These are phyloP conservation scores for Phania funesta DNA, from an alignment of 2,888 invertebrate genomes.

Conservation along the genomic window DNA sequence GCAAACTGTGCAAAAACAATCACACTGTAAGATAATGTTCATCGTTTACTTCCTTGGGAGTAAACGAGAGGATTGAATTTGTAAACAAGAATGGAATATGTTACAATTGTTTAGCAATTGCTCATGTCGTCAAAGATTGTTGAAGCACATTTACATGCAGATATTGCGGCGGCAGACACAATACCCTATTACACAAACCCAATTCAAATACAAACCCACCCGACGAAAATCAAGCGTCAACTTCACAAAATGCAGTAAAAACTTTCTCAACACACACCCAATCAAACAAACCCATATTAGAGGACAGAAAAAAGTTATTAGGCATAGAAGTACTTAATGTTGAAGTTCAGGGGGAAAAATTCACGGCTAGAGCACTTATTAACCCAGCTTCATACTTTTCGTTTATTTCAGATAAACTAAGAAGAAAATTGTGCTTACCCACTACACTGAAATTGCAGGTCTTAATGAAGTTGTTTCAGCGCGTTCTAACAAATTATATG, in stretches of 20 bases:
- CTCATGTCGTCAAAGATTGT: neutral
- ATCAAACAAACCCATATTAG: neutral
- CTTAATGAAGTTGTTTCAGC: conserved; percentile 22
- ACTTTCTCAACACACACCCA: neutral
- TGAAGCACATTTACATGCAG: neutral
- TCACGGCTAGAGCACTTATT: neutral
- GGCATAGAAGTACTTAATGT: conserved; percentile 4
- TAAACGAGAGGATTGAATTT: conserved; percentile 10
- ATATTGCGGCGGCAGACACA: neutral
- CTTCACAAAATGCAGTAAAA: neutral
- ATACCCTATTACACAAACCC: conserved; percentile 14
- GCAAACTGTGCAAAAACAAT: too few species aligned
- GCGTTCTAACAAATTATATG: neutral
- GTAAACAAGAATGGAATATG: conserved; percentile 8
- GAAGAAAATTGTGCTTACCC: neutral
- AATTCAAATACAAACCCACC: neutral
- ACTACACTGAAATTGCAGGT: conserved; percentile 6
- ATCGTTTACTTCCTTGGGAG: conserved; percentile 6
- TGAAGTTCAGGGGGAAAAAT: neutral
- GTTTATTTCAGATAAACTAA: conserved; percentile 1
- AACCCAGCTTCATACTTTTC: neutral
- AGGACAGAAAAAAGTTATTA: conserved; percentile 12
- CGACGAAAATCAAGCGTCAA: neutral
- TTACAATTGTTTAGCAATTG: conserved; percentile 14
- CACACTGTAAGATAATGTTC: too few species aligned